Evolutionary conservation across 2,113 vertebrate species (phyloP), one percentile per base, ranked within the genome.

Genomic region (Copsychus sechellarum): DNA sequence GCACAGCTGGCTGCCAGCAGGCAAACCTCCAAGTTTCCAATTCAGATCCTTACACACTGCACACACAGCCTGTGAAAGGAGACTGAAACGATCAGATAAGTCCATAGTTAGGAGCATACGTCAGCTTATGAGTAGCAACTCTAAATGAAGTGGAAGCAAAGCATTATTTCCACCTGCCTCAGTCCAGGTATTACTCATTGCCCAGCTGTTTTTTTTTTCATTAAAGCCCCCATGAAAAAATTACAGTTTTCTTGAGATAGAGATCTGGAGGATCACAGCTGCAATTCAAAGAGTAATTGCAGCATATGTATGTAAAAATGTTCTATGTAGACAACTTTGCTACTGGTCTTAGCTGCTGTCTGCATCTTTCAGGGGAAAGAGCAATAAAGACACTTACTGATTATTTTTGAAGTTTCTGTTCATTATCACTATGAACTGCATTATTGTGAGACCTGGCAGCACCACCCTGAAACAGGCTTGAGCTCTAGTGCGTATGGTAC

Each of bases 291-390:
- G 29, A 66, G 12, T 28, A 88, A 82, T 72, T 12, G 9, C 31
- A 90, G 10, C 10, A 10, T 14, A 15, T 4, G 9, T 36, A 6
- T 47, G 47, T 11, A 38, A 45, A 77, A 14, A 42, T 58, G 21
- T 12, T 76, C 57, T 1, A 0, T 12, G 4, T 18, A 22, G 23
- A 65, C 20, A 57, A 0, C 47, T 48, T 85, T 3, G 3, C 15
- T 83, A 19, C 51, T 42, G 14, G 8, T 70, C 67, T 72, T 60
- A 58, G 50, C 34, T 70, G 42, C 76, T 70, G 12, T 34, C 62
- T 69, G n/a, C 31, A 38, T 53, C 45, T 78, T 87, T 90, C 1
- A 0, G 9, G 19, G 20, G 3, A n/a, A 81, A 87, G 7, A 40
- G 45, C 20, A 80, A 29, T 40, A 42, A 65, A 65, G 76, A 10